Evolutionary conservation across 2,797 vertebrate species (phyloP).

Genomic region (Cossypha heuglini): DNA sequence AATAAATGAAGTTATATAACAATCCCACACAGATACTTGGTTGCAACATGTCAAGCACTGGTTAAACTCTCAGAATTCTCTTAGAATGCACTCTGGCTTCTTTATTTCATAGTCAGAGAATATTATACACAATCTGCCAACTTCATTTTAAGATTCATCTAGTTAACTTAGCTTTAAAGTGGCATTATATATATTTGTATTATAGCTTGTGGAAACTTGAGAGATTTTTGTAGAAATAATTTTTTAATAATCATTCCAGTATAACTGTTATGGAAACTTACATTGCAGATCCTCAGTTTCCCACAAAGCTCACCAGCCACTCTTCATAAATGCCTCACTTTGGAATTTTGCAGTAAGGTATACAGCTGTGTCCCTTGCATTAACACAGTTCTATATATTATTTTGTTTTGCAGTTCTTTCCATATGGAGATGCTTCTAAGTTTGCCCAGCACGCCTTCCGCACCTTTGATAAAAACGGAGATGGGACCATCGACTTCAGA

Average conservation of each 20-base stretch:
- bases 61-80: not conserved
- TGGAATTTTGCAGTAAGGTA: not conserved
- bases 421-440: conserved; percentile 96
- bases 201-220: not conserved
- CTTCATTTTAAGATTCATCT: not conserved
- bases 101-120: not conserved
- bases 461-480: conserved; percentile 98
- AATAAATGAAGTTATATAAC: not conserved
- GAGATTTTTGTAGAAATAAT: not conserved
- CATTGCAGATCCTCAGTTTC: not conserved
- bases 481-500: conserved; percentile 98
- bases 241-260: not conserved
- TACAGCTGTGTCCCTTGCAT: not conserved
- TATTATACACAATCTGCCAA: not conserved
- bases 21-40: not conserved
- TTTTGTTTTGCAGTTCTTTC: conserved; percentile 87
- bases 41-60: not conserved
- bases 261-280: not conserved
- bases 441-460: conserved; percentile 98
- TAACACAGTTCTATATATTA: not conserved
- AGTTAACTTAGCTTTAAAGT: not conserved
- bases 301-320: not conserved
- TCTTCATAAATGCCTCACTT: not conserved
- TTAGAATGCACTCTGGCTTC: not conserved
- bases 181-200: not conserved